Base-by-base conservation (phyloP, 2,113 vertebrate genomes). In the Cryptomyrus ogoouensis region DNA sequence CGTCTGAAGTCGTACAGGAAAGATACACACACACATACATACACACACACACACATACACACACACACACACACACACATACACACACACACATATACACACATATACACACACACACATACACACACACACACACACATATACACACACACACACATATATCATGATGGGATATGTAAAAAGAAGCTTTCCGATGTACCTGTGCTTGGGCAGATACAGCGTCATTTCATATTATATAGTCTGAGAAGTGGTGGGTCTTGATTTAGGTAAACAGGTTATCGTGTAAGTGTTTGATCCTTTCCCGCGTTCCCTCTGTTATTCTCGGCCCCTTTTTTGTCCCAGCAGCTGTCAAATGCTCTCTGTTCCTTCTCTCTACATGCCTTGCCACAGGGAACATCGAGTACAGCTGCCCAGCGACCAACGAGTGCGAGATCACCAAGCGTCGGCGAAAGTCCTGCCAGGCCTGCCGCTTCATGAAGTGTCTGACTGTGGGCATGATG, bases 391-490 rank as follows among this genome's bases (percentile, higher is more conserved):
- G 98, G 94, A 99, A 99, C 95, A 99, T 99, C 92, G 98, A 99
- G 94, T 99, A 99, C 94, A 99, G 98, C 97, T 99, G 98, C 95
- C 98, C 98, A 13, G 98, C 98, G 93, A 99, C 98, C 0, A 99
- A 99, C 27, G 98, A 99, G 95, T 99, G 98, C 92, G 98, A 99
- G 95, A 99, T 99, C 96, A 99, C 98, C 90, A 99, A 99, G 94
- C 98, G 98, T 93, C 97, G 98, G 96, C 98, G 98, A 95, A 99
- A 99, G 94, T 99, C 98, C 62, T 99, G 98, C 97, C 98, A 99
- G 96, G 98, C 98, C 91, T 99, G 98, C 95, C 98, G 98, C 94
- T 99, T 99, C 96, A 99, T 99, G 98, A 99, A 99, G 96, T 99
- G 98, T 97, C 97, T 99, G 93, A 99, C 97, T 95, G 98, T 99